Evolutionary conservation across 2,113 vertebrate genomes (phyloP).

Genomic region (Mustela lutreola): DNA sequence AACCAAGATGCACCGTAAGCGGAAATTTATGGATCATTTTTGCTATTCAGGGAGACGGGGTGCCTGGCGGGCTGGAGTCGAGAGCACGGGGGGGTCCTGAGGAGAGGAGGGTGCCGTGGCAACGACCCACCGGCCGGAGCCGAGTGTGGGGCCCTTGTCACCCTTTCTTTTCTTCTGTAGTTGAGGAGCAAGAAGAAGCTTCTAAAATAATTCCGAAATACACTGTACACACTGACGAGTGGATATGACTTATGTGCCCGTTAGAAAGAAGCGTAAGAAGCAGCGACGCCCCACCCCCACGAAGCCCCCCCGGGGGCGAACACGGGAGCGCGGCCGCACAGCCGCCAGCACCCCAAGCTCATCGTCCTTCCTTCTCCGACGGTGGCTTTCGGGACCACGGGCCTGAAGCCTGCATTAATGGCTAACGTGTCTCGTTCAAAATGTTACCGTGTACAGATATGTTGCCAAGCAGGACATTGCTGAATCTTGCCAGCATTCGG

Average conservation of each 20-base stretch:
- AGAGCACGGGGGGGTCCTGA: too few relatives aligned
- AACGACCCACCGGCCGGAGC: neutral
- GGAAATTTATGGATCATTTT: neutral
- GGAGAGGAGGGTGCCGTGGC: too few relatives aligned
- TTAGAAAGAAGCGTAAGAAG: neutral
- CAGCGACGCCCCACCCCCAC: rapidly evolving
- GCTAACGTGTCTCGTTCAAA: neutral
- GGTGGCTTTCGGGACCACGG: neutral
- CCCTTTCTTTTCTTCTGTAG: neutral
- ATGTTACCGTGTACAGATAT: neutral
- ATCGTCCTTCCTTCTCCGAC: too few relatives aligned
- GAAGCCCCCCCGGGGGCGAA: rapidly evolving
- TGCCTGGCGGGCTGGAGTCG: too few relatives aligned
- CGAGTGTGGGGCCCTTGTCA: neutral
- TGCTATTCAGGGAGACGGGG: neutral
- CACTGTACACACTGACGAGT: neutral
- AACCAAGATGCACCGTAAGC: neutral
- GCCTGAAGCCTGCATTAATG: neutral
- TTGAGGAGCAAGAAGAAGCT: neutral
- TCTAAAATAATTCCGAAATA: neutral
- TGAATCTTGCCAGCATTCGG: neutral
- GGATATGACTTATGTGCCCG: rapidly evolving
- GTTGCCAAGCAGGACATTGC: neutral
- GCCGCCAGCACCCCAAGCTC: too few relatives aligned
- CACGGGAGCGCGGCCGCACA: rapidly evolving